These are phyloP conservation scores for Saturnia pavonia DNA, from an alignment of 2,888 invertebrate species.

Conservation along the genomic window DNA sequence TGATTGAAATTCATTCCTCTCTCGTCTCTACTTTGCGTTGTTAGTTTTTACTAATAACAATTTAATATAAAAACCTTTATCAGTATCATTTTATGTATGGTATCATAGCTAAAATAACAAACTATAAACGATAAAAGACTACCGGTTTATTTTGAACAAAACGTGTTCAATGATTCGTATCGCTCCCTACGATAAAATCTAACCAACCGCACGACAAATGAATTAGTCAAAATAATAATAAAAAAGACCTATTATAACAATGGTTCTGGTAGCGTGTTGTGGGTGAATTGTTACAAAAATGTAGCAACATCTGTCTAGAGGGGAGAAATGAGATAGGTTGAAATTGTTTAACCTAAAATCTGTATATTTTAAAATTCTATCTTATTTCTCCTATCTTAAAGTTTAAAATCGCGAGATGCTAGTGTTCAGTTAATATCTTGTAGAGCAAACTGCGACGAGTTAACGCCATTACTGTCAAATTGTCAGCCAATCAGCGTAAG, in stretches of 20 bases:
- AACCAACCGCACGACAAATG: slow-evolving; percentile 79
- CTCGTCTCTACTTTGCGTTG: neutral
- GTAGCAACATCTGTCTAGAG: slow-evolving; percentile 80
- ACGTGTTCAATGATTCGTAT: slow-evolving; percentile 58
- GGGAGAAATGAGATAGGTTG: slow-evolving; percentile 43
- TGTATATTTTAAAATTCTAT: neutral
- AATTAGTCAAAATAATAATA: slow-evolving; percentile 78
- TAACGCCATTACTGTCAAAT: slow-evolving; percentile 82
- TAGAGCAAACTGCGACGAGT: slow-evolving; percentile 42
- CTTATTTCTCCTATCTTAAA: neutral
- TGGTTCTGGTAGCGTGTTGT: slow-evolving; percentile 69
- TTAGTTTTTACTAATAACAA: neutral
- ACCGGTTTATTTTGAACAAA: slow-evolving; percentile 11
- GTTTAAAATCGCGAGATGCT: neutral
- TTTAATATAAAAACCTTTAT: neutral
- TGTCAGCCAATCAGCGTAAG: slow-evolving; percentile 72
- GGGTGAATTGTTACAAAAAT: slow-evolving; percentile 80
- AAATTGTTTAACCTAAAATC: slow-evolving; percentile 19
- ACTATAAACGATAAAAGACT: slow-evolving; percentile 21
- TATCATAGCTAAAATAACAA: slow-evolving; percentile 19
- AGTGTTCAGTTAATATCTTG: slow-evolving; percentile 33
- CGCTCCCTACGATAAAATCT: slow-evolving; percentile 69
- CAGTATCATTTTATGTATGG: neutral
- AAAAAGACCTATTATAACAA: slow-evolving; percentile 60
- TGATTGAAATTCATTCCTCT: neutral